Conservation (phyloP, 1,140 invertebrate species). For the Linepithema humile region DNA sequence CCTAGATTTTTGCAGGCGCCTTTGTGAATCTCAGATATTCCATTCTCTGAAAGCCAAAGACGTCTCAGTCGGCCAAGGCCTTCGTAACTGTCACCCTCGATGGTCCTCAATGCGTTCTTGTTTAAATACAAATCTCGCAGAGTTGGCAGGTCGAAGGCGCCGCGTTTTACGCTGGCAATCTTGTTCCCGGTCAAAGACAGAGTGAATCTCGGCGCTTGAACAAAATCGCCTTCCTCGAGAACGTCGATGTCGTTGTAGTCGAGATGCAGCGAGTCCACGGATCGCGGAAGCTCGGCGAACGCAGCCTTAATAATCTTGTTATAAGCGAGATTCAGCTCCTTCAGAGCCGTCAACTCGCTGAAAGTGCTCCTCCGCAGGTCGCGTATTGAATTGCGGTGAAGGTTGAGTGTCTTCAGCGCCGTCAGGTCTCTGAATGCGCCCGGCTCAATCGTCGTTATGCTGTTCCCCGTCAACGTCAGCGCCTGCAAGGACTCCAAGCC, state of each 20-base stretch:
- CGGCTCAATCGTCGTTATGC: slow-evolving; percentile 54
- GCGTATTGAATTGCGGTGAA: slow-evolving; percentile 62
- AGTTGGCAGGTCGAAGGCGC: slow-evolving; percentile 63
- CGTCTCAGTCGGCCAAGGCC: slow-evolving; percentile 55
- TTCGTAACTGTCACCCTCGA: slow-evolving; percentile 70
- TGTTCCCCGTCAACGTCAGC: slow-evolving; percentile 62
- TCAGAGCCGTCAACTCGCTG: slow-evolving; percentile 57
- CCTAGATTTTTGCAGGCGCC: slow-evolving; percentile 67
- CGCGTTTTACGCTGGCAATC: slow-evolving; percentile 60
- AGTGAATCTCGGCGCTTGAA: slow-evolving; percentile 54
- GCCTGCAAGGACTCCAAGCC: slow-evolving; percentile 60
- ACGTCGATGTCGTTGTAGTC: slow-evolving; percentile 68
- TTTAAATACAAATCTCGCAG: slow-evolving; percentile 64
- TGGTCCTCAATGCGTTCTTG: slow-evolving; percentile 65
- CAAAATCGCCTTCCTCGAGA: slow-evolving; percentile 65
- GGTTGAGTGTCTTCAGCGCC: slow-evolving; percentile 54
- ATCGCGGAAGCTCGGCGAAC: slow-evolving; percentile 63
- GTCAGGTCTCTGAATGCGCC: slow-evolving; percentile 57
- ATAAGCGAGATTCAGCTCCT: slow-evolving; percentile 63
- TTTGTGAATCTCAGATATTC: slow-evolving; percentile 61
- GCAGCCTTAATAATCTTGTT: slow-evolving; percentile 64
- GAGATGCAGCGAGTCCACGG: slow-evolving; percentile 61
- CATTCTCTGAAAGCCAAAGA: slow-evolving; percentile 66
- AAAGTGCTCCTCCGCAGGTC: slow-evolving; percentile 56
- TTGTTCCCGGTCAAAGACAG: slow-evolving; percentile 69